Conservation (phyloP, 1,140 invertebrate genomes). For the Latrodectus geometricus region DNA sequence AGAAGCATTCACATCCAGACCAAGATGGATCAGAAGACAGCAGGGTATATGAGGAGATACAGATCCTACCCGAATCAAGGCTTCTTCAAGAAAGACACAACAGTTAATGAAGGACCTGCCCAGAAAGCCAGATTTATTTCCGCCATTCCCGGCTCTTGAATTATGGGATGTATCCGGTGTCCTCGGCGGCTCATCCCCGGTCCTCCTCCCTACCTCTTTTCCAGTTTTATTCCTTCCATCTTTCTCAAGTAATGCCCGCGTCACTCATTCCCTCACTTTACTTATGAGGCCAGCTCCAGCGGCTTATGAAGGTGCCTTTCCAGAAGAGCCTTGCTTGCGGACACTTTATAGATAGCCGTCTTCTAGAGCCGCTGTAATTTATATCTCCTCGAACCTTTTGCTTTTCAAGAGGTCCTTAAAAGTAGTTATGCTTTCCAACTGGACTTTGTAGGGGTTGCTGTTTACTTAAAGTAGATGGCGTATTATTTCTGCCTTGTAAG, state of each 20-base stretch:
- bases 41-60: constrained; percentile 30
- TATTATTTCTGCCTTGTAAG: no score
- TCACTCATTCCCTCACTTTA: constrained; percentile 40
- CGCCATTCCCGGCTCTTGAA: constrained; percentile 53
- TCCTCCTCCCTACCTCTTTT: constrained; percentile 7
- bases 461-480: no score
- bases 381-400: constrained; percentile 30
- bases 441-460: not conserved
- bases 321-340: constrained; percentile 1
- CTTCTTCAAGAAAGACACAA: constrained; percentile 21
- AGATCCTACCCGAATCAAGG: constrained; percentile 47
- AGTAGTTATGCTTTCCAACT: not conserved
- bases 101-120: constrained; percentile 60
- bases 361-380: constrained; percentile 12
- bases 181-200: not conserved
- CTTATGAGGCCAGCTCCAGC: constrained; percentile 2
- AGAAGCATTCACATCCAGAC: constrained; percentile 19
- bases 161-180: constrained; percentile 61
- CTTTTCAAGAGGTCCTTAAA: constrained; percentile 46
- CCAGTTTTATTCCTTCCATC: constrained; percentile 53
- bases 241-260: constrained; percentile 31
- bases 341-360: constrained; percentile 5
- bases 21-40: constrained; percentile 59
- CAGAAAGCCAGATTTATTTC: constrained; percentile 60
- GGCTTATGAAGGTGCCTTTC: constrained; percentile 38